A percentile compares a stretch with the other conserved stretches of the same genome.
Conservation (phyloP, 2,113 vertebrate species). For the Sceloporus undulatus region DNA sequence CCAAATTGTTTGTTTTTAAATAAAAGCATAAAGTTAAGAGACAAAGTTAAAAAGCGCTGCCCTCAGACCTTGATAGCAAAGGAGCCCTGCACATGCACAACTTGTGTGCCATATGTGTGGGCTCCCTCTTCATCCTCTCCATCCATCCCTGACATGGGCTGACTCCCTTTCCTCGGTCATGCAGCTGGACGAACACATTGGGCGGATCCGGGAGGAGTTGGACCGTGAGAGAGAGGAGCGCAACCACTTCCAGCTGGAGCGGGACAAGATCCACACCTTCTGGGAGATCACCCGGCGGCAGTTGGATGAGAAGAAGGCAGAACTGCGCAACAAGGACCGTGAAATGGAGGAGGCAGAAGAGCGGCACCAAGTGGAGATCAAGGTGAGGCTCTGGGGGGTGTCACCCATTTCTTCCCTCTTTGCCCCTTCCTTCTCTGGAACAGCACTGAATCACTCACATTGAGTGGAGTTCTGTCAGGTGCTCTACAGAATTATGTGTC, state of each 20-base stretch:
- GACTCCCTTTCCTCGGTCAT: neutral
- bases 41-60: too few species aligned
- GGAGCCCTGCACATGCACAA: too few species aligned
- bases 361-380: slow-evolving; percentile 90
- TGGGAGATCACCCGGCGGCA: slow-evolving; percentile 88
- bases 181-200: slow-evolving; percentile 88
- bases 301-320: slow-evolving; percentile 86
- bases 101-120: too few species aligned
- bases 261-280: slow-evolving; percentile 88
- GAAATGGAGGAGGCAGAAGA: slow-evolving; percentile 89
- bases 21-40: too few species aligned
- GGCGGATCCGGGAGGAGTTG: slow-evolving; percentile 86
- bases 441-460: too few species aligned
- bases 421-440: neutral
- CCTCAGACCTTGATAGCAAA: too few species aligned
- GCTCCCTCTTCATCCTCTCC: too few species aligned
- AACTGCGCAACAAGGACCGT: too few species aligned
- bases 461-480: too few species aligned
- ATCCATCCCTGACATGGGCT: neutral
- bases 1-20: too few species aligned
- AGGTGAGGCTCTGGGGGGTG: slow-evolving; percentile 74
- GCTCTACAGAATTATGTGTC: neutral
- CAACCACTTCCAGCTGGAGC: slow-evolving; percentile 93
- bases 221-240: slow-evolving; percentile 91
- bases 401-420: too few species aligned